A percentile compares a stretch with the other conserved stretches of the same genome.
phyloP scores from a whole-genome alignment of 1,140 invertebrate genomes.

The Drosophila virilis region DNA sequence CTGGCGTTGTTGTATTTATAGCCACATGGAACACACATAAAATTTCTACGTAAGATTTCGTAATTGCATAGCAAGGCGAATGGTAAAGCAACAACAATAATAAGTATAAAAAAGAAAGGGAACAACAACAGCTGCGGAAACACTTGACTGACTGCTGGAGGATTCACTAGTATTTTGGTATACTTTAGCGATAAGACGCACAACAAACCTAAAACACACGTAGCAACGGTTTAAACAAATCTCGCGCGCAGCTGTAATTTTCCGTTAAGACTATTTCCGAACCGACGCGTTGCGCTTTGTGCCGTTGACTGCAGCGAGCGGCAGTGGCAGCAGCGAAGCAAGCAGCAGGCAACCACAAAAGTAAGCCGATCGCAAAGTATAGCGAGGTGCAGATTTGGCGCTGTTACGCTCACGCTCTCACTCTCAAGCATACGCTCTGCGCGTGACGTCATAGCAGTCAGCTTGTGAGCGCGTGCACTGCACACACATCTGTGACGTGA shows the following conservation, averaged over 20 bases:
- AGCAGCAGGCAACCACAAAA: slow-evolving; percentile 30
- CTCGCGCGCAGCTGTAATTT: slow-evolving; percentile 56
- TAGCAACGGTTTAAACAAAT: slow-evolving; percentile 14
- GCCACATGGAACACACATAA: slow-evolving; percentile 63
- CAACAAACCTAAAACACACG: slow-evolving; percentile 17
- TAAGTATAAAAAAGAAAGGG: neutral
- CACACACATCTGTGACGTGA: slow-evolving; percentile 4
- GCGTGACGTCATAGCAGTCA: slow-evolving; percentile 23
- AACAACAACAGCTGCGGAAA: slow-evolving; percentile 9
- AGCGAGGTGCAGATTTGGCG: slow-evolving; percentile 1
- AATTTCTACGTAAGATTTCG: slow-evolving; percentile 59
- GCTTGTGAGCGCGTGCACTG: neutral
- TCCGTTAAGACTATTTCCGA: slow-evolving; percentile 58
- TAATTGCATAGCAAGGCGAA: slow-evolving; percentile 56
- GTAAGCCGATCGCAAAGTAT: slow-evolving; percentile 37
- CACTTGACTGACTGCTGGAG: slow-evolving; percentile 6
- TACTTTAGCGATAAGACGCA: slow-evolving; percentile 26
- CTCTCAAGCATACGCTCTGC: neutral
- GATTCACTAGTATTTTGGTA: slow-evolving; percentile 14
- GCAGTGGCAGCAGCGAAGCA: slow-evolving; percentile 14
- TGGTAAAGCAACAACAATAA: slow-evolving; percentile 11
- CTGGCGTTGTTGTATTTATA: slow-evolving; percentile 58
- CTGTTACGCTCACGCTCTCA: neutral
- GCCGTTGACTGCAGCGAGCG: slow-evolving; percentile 65
- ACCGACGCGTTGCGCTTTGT: slow-evolving; percentile 63